phyloP scores from a whole-genome alignment of 2,888 invertebrate genomes.

The Agrochola circellaris region DNA sequence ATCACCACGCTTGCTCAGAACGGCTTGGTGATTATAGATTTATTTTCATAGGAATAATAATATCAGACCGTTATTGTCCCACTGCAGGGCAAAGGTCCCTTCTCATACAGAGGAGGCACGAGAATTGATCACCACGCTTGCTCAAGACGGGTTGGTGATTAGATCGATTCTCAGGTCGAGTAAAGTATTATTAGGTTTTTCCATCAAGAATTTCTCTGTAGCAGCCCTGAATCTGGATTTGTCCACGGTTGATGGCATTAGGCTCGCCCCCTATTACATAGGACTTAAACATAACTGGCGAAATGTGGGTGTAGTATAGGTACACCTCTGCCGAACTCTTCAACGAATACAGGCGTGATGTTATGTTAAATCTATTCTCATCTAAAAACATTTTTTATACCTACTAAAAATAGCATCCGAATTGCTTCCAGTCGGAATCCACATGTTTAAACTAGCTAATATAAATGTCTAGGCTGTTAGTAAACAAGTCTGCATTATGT shows the following conservation, averaged over 20 bases:
- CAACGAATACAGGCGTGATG: not conserved
- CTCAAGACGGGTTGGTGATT: too few species aligned
- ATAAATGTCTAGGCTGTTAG: slow-evolving; percentile 17
- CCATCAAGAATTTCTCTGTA: too few species aligned
- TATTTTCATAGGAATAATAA: too few species aligned
- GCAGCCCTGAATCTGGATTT: not conserved
- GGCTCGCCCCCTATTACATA: not conserved
- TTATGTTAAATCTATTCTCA: not conserved
- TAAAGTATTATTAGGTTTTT: too few species aligned
- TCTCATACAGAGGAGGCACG: too few species aligned
- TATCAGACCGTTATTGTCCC: too few species aligned
- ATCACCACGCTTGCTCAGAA: too few species aligned
- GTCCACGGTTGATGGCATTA: not conserved
- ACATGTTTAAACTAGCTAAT: slow-evolving; percentile 25
- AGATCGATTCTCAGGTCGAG: too few species aligned
- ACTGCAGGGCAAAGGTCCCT: too few species aligned
- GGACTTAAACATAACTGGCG: not conserved
- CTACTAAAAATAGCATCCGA: not conserved
- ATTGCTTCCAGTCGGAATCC: not conserved
- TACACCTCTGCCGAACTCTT: not conserved
- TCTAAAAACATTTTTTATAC: not conserved
- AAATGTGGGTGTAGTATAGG: not conserved
- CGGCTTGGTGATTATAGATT: too few species aligned
- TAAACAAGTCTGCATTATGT: slow-evolving; percentile 32
- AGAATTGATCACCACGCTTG: too few species aligned